Evolutionary conservation across 2,888 invertebrate genomes (phyloP), one percentile per base, ranked within the genome.

Genomic region (Choreutis nemorana): DNA sequence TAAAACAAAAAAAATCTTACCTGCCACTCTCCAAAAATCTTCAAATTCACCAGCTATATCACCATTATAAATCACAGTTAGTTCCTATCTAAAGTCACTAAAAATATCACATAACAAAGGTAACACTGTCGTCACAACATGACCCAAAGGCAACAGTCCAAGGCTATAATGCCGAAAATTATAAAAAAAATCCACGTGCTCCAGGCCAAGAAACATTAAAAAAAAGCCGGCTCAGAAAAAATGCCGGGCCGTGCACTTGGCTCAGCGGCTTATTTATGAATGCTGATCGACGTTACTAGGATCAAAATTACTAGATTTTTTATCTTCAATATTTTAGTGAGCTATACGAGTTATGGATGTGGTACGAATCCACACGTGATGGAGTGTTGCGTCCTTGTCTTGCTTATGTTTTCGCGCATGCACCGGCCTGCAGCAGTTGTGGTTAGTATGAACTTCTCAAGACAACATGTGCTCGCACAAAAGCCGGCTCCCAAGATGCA

Each of bases 111-210:
- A 78, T 73, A 63, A 65, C 67, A 56, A 56, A 50, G 72, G 72
- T 75, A 75, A 71, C 78, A 75, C 73, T 68, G 68, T 45, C 45
- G 73, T 78, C 77, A 78, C 78, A 78, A 78, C 78, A 77, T 77
- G 75, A 70, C 66, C 65, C 44, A 61, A 77, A 78, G 78, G 78
- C 77, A 70, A 68, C 64, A 63, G 64, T 72, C 70, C 68, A 52
- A 51, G 75, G 75, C 68, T 53, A 44, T 53, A 50, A 49, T 50
- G 67, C 68, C 63, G 63, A 71, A 66, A 71, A 58, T 58, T 57
- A 42, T n/a, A 66, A 56, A 61, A 73, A 75, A 75, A 72, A 63
- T 68, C 54, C 71, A 70, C 70, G 66, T 62, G 70, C 55, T 48
- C 48, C 55, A 48, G 51, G 52, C 57, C 68, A 72, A 68, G 61